phyloP scores from a whole-genome alignment of 1,140 invertebrate genomes.

The Pomacea maculata region DNA sequence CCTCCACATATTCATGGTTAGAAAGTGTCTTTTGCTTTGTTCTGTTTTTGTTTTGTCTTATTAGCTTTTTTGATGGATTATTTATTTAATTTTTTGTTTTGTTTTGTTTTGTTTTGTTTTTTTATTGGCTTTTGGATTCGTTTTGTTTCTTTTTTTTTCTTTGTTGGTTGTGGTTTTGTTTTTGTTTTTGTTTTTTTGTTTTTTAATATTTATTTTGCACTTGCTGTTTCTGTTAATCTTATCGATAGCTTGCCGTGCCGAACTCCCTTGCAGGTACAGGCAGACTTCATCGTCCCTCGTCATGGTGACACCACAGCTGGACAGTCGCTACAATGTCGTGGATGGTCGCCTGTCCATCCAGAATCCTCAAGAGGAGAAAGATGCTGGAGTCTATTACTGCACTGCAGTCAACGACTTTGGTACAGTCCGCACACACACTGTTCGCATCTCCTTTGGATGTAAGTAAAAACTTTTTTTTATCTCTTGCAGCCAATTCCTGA shows the following conservation, averaged over 20 bases:
- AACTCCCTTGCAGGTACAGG: conserved; percentile 10
- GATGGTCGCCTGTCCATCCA: conserved; percentile 91
- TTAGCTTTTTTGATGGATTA: background rate
- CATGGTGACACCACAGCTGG: conserved; percentile 18
- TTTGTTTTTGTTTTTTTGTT: background rate
- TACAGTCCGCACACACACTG: conserved; percentile 86
- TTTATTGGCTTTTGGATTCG: too few relatives aligned
- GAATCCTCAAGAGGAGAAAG: conserved; percentile 74
- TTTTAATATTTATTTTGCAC: background rate
- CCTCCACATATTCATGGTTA: conserved; percentile 88
- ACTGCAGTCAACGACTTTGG: conserved; percentile 90
- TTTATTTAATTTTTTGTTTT: too few relatives aligned
- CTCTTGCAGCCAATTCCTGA: too few relatives aligned
- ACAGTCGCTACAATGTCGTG: conserved; percentile 85
- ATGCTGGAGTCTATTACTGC: conserved; percentile 91
- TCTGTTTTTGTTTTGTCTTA: background rate
- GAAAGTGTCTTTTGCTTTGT: background rate
- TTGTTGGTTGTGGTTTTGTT: too few relatives aligned
- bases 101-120: too few relatives aligned
- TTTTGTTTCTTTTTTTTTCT: too few relatives aligned
- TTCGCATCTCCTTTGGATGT: conserved; percentile 87
- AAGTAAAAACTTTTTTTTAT: conserved; percentile 28
- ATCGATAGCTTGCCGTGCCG: background rate
- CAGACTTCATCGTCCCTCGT: background rate
- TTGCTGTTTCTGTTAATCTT: too few relatives aligned